These are phyloP conservation scores for Cranoglanis bouderius DNA, from an alignment of 2,113 vertebrate species.

Conservation along the genomic window DNA sequence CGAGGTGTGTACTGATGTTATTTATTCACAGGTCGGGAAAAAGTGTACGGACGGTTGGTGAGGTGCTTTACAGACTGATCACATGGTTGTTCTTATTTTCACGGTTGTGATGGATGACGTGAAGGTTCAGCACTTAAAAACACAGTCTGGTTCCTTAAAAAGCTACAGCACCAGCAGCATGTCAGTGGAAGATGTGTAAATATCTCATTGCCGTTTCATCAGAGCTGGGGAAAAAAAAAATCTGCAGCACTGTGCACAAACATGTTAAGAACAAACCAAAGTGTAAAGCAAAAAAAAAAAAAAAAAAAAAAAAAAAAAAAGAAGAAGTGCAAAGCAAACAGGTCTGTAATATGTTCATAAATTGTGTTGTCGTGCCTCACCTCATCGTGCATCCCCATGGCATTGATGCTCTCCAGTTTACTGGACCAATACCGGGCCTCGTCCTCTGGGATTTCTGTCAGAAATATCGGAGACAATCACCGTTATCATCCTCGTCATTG, in stretches of 20 bases:
- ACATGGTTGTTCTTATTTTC: too few relatives aligned
- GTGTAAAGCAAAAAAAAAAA: too few relatives aligned
- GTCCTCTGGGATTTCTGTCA: slow-evolving; percentile 93
- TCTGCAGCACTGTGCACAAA: background rate
- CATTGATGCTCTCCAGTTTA: slow-evolving; percentile 89
- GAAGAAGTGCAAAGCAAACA: background rate
- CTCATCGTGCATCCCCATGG: slow-evolving; percentile 82
- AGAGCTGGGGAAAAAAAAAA: background rate
- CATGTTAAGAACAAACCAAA: background rate
- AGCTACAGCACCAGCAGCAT: background rate
- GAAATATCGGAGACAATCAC: background rate
- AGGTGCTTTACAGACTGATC: too few relatives aligned
- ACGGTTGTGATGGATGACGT: too few relatives aligned
- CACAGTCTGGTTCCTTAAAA: background rate
- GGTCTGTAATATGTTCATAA: too few relatives aligned
- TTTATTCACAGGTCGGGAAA: too few relatives aligned
- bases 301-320: too few relatives aligned
- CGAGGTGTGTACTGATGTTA: too few relatives aligned
- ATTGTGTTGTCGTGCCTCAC: slow-evolving; percentile 61
- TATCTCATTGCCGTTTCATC: background rate
- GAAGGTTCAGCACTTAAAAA: too few relatives aligned
- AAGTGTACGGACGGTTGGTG: too few relatives aligned
- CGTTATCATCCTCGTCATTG: too few relatives aligned
- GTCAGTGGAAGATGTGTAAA: background rate
- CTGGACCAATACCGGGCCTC: slow-evolving; percentile 96